Evolutionary conservation across 2,113 vertebrate genomes (phyloP).

Genomic region (Bos javanicus): DNA sequence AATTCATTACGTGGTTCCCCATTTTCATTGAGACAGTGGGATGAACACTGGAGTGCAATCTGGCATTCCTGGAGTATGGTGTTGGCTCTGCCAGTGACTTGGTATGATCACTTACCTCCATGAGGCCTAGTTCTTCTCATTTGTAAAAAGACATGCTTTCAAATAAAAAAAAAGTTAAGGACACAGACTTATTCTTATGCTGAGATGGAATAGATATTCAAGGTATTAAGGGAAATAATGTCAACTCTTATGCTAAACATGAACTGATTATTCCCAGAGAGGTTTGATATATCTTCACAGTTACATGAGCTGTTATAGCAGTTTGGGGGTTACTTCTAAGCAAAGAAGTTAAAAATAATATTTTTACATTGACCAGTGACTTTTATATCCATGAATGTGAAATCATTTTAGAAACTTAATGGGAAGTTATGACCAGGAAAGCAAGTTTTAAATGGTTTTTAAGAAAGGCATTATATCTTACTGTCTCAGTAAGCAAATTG

Average conservation of each 20-base stretch:
- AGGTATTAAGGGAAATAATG: slow-evolving; percentile 36
- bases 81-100: not conserved
- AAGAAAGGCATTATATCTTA: not conserved
- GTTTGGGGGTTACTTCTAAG: not conserved
- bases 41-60: not conserved
- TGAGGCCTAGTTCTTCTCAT: not conserved
- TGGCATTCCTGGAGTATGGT: not conserved
- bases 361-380: not conserved
- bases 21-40: not conserved
- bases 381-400: slow-evolving; percentile 10
- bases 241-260: slow-evolving; percentile 4
- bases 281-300: not conserved
- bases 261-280: not conserved
- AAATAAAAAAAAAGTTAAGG: not conserved
- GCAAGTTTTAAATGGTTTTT: not conserved
- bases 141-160: not conserved
- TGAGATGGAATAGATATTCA: slow-evolving; percentile 14
- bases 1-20: not conserved
- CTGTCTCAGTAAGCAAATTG: slow-evolving; percentile 2
- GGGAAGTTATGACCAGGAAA: not conserved
- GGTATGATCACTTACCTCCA: not conserved
- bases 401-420: slow-evolving; percentile 18
- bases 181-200: not conserved
- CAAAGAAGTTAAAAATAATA: not conserved
- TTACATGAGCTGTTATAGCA: not conserved